Evolutionary conservation across 2,797 vertebrate species (phyloP).

Genomic region (Loris lydekkerianus): DNA sequence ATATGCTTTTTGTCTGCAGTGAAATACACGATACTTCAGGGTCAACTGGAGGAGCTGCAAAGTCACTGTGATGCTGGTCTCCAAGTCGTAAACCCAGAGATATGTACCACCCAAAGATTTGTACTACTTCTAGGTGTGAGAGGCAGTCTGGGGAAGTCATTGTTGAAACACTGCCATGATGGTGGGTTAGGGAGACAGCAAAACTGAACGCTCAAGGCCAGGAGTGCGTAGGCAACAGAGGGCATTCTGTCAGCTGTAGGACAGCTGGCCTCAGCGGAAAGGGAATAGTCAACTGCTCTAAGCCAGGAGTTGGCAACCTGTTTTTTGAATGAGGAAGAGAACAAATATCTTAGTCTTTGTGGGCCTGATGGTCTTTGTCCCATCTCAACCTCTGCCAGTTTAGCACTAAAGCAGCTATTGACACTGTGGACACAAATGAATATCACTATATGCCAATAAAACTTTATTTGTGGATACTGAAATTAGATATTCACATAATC

Average conservation of each 20-base stretch:
- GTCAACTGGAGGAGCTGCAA: background rate
- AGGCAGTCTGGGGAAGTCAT: background rate
- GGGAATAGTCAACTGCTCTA: background rate
- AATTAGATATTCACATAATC: background rate
- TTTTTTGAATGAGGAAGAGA: background rate
- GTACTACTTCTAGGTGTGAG: background rate
- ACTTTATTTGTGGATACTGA: background rate
- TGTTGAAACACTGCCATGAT: too few species aligned
- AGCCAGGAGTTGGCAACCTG: background rate
- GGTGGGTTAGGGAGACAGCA: background rate
- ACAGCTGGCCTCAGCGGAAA: background rate
- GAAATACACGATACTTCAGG: background rate
- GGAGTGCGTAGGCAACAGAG: background rate
- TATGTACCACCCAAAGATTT: too few species aligned
- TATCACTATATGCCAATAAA: background rate
- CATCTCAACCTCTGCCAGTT: background rate
- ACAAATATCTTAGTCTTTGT: background rate
- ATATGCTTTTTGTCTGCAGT: background rate
- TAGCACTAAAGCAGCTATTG: background rate
- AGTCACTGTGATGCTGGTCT: background rate
- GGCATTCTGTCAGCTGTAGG: background rate
- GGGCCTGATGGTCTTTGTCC: background rate
- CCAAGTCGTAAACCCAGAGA: background rate
- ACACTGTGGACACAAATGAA: background rate
- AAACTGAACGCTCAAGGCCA: background rate